Evolutionary conservation across 2,113 vertebrate genomes (phyloP).

Genomic region (Trichomycterus rosablanca): DNA sequence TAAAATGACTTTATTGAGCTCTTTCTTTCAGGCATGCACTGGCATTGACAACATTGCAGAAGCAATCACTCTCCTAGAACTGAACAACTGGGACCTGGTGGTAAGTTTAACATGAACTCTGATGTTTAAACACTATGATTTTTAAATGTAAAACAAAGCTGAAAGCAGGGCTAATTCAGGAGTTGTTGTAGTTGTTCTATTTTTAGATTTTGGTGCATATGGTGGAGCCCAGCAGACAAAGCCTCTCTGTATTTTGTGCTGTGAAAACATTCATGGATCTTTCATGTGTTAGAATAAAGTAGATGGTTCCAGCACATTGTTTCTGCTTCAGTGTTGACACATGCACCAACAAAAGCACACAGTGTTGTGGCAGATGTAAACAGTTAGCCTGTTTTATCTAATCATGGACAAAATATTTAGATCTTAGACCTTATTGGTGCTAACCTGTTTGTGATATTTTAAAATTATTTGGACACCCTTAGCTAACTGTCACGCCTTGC

Average conservation of each 20-base stretch:
- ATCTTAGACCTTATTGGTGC: too few relatives aligned
- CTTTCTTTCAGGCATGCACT: conserved; percentile 85
- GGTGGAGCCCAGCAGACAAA: conserved; percentile 16
- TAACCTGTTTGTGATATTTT: too few relatives aligned
- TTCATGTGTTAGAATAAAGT: conserved; percentile 24
- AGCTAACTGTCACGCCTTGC: too few relatives aligned
- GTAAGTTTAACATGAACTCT: conserved; percentile 71
- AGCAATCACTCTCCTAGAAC: conserved; percentile 96
- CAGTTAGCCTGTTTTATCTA: too few relatives aligned
- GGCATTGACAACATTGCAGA: conserved; percentile 99
- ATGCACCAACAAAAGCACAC: background rate
- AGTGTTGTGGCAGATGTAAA: background rate
- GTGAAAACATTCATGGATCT: conserved; percentile 19
- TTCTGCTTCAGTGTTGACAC: conserved; percentile 4
- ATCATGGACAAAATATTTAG: too few relatives aligned
- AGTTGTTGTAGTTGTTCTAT: background rate
- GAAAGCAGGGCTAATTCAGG: background rate
- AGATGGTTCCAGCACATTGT: conserved; percentile 16
- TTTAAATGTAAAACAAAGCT: too few relatives aligned
- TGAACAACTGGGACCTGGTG: conserved; percentile 99
- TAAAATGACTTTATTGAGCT: too few relatives aligned
- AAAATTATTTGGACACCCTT: too few relatives aligned
- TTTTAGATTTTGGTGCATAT: conserved; percentile 8
- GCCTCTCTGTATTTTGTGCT: conserved; percentile 23
- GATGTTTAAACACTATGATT: background rate